These are phyloP conservation scores for Siphamia tubifer DNA, from an alignment of 2,113 vertebrate genomes.

Conservation along the genomic window DNA sequence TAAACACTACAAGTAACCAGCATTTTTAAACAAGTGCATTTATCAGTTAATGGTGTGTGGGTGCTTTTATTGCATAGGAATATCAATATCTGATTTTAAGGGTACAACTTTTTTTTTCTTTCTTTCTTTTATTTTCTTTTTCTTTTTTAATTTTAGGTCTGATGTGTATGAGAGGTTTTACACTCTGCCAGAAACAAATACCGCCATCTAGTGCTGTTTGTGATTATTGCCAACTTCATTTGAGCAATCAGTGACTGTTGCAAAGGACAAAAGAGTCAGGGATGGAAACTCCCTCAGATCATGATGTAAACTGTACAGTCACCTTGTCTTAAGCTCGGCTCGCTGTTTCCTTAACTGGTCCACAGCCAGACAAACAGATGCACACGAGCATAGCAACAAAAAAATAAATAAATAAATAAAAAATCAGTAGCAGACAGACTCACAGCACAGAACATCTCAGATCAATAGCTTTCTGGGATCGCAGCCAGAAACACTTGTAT, in stretches of 20 bases:
- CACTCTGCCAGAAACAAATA: conserved; percentile 42
- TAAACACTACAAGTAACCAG: not conserved
- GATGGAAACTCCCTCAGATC: not conserved
- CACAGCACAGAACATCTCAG: conserved; percentile 27
- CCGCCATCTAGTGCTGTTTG: conserved; percentile 62
- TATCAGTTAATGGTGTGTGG: conserved; percentile 23
- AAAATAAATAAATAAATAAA: no score
- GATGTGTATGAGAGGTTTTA: not conserved
- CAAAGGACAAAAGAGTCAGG: not conserved
- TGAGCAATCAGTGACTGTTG: not conserved
- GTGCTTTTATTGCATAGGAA: not conserved
- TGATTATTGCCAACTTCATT: not conserved
- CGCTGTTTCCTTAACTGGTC: conserved; percentile 45
- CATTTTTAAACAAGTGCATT: conserved; percentile 19
- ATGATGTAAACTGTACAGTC: not conserved
- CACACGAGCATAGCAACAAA: conserved; percentile 1
- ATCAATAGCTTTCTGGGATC: conserved; percentile 58
- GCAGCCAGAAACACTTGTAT: conserved; percentile 47
- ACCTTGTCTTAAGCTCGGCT: not conserved
- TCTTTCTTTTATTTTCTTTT: not conserved
- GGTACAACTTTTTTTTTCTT: conserved; percentile 1
- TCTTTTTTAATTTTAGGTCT: not conserved
- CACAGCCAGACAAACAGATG: conserved; percentile 43
- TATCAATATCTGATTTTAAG: conserved; percentile 27
- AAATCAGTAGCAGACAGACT: conserved; percentile 29